Evolutionary conservation across 2,113 vertebrate species (phyloP).

Genomic region (Erythrocercus mccallii): DNA sequence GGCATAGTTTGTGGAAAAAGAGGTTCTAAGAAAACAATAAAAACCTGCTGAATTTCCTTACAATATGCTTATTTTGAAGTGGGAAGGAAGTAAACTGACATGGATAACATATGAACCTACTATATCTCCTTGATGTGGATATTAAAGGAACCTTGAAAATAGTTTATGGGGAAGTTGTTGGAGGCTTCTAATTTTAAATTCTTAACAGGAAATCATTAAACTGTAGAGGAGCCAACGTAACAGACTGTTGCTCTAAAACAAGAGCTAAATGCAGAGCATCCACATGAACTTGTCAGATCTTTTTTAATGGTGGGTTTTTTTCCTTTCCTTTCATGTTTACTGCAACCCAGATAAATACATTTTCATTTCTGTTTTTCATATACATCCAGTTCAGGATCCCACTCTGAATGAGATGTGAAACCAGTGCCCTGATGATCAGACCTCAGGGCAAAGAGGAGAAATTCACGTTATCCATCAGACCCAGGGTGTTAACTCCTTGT

Average conservation of each 20-base stretch:
- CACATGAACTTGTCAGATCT: slow-evolving; percentile 54
- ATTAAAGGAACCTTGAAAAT: slow-evolving; percentile 64
- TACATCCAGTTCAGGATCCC: neutral
- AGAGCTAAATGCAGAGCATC: slow-evolving; percentile 50
- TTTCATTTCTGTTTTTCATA: neutral
- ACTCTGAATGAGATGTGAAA: neutral
- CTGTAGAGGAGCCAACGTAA: slow-evolving; percentile 50
- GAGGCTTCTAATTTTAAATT: slow-evolving; percentile 68
- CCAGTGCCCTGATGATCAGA: neutral
- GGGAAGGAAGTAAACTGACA: slow-evolving; percentile 53
- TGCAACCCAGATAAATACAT: slow-evolving; percentile 27
- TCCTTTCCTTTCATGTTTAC: slow-evolving; percentile 45
- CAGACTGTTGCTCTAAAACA: slow-evolving; percentile 62
- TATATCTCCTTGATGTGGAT: slow-evolving; percentile 65
- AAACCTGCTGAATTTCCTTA: slow-evolving; percentile 37
- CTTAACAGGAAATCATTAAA: slow-evolving; percentile 64
- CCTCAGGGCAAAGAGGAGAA: neutral
- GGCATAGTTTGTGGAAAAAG: neutral
- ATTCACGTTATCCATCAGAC: neutral
- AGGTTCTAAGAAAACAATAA: slow-evolving; percentile 30
- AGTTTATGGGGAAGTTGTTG: slow-evolving; percentile 67
- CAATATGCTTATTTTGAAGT: slow-evolving; percentile 48
- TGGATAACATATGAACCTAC: slow-evolving; percentile 62
- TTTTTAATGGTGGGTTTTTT: neutral
- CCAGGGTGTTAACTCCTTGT: neutral